A percentile compares a stretch with the other conserved stretches of the same genome.
Evolutionary conservation across 2,113 vertebrate genomes (phyloP).

Genomic region (Astatotilapia flaviijosephi): DNA sequence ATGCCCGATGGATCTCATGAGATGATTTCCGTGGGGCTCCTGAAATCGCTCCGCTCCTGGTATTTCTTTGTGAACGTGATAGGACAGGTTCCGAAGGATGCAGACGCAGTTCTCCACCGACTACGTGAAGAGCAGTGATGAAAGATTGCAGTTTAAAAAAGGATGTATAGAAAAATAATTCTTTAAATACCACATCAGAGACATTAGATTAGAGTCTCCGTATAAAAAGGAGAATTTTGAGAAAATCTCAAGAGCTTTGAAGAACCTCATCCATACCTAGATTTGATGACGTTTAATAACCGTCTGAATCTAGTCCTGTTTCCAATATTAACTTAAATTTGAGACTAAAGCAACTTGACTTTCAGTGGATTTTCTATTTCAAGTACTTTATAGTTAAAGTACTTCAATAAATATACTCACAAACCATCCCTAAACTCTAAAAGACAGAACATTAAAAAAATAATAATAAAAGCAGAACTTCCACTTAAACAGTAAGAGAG

Average conservation of each 20-base stretch:
- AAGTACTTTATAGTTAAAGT: not conserved
- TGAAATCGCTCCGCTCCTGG: slow-evolving; percentile 86
- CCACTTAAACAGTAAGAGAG: not conserved
- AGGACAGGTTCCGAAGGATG: slow-evolving; percentile 94
- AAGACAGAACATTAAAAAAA: not conserved
- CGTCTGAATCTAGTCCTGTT: not conserved
- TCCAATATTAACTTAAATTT: not conserved
- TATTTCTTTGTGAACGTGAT: slow-evolving; percentile 96
- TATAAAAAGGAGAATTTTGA: not conserved
- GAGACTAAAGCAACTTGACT: not conserved
- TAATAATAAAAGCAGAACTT: not conserved
- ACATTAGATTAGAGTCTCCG: not conserved
- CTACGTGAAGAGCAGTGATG: slow-evolving; percentile 56
- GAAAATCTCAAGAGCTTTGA: not conserved
- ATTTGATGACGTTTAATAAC: not conserved
- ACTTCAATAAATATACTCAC: not conserved
- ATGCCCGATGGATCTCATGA: slow-evolving; percentile 63
- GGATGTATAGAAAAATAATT: not conserved
- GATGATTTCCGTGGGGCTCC: slow-evolving; percentile 72
- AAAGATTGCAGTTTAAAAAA: not conserved
- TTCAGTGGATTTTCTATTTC: not conserved
- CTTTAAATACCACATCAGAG: not conserved
- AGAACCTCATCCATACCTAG: not conserved
- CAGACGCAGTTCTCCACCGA: slow-evolving; percentile 97
- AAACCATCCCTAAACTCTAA: not conserved